A percentile compares a stretch with the other conserved stretches of the same genome.
Conservation (phyloP, 2,797 vertebrate genomes). For the Decapterus maruadsi region DNA sequence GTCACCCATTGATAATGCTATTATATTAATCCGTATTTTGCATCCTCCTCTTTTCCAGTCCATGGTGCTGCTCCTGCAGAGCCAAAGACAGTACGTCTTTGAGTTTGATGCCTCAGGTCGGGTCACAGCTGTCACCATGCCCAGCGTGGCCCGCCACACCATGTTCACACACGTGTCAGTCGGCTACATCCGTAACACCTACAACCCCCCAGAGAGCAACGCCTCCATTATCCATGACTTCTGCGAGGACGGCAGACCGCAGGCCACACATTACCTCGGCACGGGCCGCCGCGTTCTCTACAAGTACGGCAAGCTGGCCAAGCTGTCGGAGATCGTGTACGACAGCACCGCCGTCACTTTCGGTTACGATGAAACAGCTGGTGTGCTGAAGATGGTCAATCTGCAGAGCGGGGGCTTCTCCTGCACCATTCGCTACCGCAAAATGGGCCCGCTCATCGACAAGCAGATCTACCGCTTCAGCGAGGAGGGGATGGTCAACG, state of each 20-base stretch:
- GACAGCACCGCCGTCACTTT: conserved; percentile 98
- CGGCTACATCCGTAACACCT: conserved; percentile 98
- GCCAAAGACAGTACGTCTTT: conserved; percentile 97
- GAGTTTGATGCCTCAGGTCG: conserved; percentile 95
- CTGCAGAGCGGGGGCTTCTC: conserved; percentile 98
- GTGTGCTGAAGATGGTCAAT: conserved; percentile 98
- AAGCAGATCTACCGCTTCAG: conserved; percentile 99
- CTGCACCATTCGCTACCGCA: conserved; percentile 97
- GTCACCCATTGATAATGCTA: conserved; percentile 63
- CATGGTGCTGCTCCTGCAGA: conserved; percentile 98
- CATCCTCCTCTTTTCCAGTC: conserved; percentile 84
- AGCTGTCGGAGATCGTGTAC: conserved; percentile 95
- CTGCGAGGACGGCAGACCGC: conserved; percentile 93
- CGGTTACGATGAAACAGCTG: conserved; percentile 96
- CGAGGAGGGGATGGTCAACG: conserved; percentile 99
- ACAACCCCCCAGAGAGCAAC: conserved; percentile 98
- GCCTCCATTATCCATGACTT: conserved; percentile 98
- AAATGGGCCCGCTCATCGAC: conserved; percentile 97
- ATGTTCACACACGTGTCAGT: conserved; percentile 98
- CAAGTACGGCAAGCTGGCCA: conserved; percentile 97
- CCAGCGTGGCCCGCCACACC: conserved; percentile 97
- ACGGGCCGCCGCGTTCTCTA: conserved; percentile 97
- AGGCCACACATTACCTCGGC: conserved; percentile 93
- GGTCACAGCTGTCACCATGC: conserved; percentile 98
- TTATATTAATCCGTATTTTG: conserved; percentile 62